Percentiles rank a stretch among this genome's conserved stretches.
Conservation (phyloP, 2,888 invertebrate genomes). For the Heterodera filipjevi region DNA sequence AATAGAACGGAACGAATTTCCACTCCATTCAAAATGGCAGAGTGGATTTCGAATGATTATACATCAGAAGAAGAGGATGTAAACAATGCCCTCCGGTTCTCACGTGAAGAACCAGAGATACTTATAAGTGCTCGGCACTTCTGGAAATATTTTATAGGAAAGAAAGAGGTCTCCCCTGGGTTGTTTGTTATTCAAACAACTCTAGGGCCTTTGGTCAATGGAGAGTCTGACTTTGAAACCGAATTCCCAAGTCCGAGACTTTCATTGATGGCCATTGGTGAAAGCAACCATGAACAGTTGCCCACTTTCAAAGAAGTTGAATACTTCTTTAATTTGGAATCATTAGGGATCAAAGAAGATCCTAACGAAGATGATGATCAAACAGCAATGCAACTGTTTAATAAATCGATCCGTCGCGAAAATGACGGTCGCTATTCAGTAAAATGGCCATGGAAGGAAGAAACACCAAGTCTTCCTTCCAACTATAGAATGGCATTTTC, state of each 20-base stretch:
- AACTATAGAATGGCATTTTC: slow-evolving; percentile 4
- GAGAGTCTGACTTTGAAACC: not conserved
- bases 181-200: not conserved
- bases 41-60: not conserved
- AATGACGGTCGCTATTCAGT: not conserved
- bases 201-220: not conserved
- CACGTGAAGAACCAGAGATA: not conserved
- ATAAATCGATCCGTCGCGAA: not conserved
- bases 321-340: slow-evolving; percentile 1
- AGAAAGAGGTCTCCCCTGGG: not conserved
- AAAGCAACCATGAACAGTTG: not conserved
- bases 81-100: not conserved
- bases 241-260: not conserved
- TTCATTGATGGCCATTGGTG: not conserved
- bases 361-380: slow-evolving; percentile 4
- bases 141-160: not conserved
- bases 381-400: not conserved
- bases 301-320: not conserved
- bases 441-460: slow-evolving; percentile 16
- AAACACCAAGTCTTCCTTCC: not conserved
- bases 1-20: not conserved
- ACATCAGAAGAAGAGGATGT: not conserved
- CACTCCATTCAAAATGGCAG: not conserved
- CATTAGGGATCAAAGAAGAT: slow-evolving; percentile 5
- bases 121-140: not conserved